Evolutionary conservation across 2,888 invertebrate species (phyloP).

Genomic region (Limnephilus lunatus): DNA sequence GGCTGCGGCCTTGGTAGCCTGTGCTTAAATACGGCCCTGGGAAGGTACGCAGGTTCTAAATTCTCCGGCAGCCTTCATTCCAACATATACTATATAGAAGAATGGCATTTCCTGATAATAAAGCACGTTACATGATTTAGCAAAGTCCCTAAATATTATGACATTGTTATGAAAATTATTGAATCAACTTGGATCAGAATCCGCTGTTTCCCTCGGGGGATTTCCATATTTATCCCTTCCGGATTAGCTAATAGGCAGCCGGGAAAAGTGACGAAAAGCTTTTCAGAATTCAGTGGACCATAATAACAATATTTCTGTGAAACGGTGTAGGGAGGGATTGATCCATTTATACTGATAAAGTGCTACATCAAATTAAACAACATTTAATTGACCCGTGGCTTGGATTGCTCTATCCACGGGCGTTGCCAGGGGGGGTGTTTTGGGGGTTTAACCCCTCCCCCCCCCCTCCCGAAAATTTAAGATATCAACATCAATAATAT

Average conservation of each 20-base stretch:
- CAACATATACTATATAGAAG: no score
- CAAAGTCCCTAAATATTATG: not conserved
- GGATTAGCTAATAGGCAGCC: slow-evolving; percentile 24
- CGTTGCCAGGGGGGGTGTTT: no score
- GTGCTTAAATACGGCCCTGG: no score
- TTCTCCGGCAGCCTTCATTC: not conserved
- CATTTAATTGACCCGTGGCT: no score
- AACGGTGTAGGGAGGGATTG: not conserved
- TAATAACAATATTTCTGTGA: not conserved
- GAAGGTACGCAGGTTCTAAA: not conserved
- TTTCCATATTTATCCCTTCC: not conserved
- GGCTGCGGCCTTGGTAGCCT: no score
- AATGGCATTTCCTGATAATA: not conserved
- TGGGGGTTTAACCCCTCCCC: no score
- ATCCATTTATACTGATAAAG: not conserved
- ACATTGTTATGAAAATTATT: not conserved
- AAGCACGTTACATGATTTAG: not conserved
- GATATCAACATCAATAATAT: no score
- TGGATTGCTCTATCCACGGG: no score
- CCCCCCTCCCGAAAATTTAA: no score
- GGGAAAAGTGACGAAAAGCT: not conserved
- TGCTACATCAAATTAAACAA: not conserved
- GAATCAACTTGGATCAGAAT: not conserved
- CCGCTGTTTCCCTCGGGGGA: slow-evolving; percentile 10
- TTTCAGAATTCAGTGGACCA: not conserved